phyloP scores from a whole-genome alignment of 2,888 invertebrate genomes.

The Callimorpha dominula region DNA sequence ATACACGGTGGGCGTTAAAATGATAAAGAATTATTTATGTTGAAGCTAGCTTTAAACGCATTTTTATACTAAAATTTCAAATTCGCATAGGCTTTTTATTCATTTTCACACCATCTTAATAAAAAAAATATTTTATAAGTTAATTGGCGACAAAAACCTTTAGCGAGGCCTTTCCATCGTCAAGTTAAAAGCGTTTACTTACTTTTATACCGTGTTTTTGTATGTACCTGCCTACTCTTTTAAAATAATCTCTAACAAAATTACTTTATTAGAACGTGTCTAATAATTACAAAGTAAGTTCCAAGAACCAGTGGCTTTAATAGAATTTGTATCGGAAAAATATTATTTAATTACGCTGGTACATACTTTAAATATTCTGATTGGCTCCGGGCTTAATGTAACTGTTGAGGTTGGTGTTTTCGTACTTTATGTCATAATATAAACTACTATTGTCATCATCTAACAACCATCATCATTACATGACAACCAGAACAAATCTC shows the following conservation, averaged over 20 bases:
- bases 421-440: too few species aligned
- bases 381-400: background rate
- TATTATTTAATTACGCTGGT: background rate
- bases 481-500: background rate
- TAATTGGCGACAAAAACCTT: slow-evolving; percentile 46
- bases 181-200: slow-evolving; percentile 31
- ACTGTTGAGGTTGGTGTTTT: background rate
- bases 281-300: background rate
- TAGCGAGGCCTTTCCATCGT: slow-evolving; percentile 25
- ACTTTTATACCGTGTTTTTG: slow-evolving; percentile 20
- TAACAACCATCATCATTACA: too few species aligned
- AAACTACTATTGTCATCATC: too few species aligned
- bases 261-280: slow-evolving; percentile 23
- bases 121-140: slow-evolving; percentile 33
- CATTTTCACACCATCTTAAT: slow-evolving; percentile 8
- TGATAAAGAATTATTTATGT: background rate
- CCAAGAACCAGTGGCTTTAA: background rate
- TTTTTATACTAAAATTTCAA: background rate
- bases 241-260: slow-evolving; percentile 29
- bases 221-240: slow-evolving; percentile 3
- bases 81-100: slow-evolving; percentile 10
- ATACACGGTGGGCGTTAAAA: background rate
- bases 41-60: background rate
- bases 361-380: background rate
- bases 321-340: background rate